These are phyloP conservation scores for Muschampia plurimacula DNA, from an alignment of 2,888 invertebrate species.

Conservation along the genomic window DNA sequence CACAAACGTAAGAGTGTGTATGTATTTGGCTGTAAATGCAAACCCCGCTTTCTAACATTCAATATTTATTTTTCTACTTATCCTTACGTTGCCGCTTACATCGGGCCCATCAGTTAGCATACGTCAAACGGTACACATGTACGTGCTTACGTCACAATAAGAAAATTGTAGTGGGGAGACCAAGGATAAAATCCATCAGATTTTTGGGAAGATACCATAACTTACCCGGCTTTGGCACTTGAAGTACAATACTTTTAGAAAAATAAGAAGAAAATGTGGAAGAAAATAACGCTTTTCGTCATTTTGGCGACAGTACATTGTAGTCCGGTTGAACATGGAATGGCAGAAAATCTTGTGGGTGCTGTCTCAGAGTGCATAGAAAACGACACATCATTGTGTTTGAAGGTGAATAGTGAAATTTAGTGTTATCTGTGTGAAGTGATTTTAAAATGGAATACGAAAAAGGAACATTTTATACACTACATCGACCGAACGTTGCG, in stretches of 20 bases:
- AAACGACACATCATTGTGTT: slow-evolving; percentile 85
- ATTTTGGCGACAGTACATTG: slow-evolving; percentile 68
- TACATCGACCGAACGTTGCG: background rate
- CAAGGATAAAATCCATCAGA: slow-evolving; percentile 81
- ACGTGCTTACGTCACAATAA: slow-evolving; percentile 72
- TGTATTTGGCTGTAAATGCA: slow-evolving; percentile 74
- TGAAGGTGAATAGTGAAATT: slow-evolving; percentile 84
- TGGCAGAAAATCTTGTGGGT: slow-evolving; percentile 77
- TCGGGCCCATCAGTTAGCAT: slow-evolving; percentile 69
- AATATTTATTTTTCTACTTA: slow-evolving; percentile 85
- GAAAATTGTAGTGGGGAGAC: slow-evolving; percentile 71
- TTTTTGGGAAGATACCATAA: slow-evolving; percentile 81
- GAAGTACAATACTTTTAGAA: slow-evolving; percentile 56
- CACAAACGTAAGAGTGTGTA: slow-evolving; percentile 63
- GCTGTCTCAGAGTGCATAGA: slow-evolving; percentile 85
- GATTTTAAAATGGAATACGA: slow-evolving; percentile 2
- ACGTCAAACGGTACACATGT: slow-evolving; percentile 67
- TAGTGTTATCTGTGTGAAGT: slow-evolving; percentile 43
- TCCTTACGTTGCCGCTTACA: slow-evolving; percentile 66
- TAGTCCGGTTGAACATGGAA: slow-evolving; percentile 66
- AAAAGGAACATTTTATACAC: background rate
- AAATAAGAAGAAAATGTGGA: slow-evolving; percentile 67
- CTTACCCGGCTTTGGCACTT: slow-evolving; percentile 69
- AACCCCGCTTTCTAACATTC: slow-evolving; percentile 82
- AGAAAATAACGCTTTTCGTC: slow-evolving; percentile 67